Percentiles rank a stretch among this genome's conserved stretches.
Evolutionary conservation across 2,113 vertebrate species (phyloP).

Genomic region (Melanerpes aurifrons): DNA sequence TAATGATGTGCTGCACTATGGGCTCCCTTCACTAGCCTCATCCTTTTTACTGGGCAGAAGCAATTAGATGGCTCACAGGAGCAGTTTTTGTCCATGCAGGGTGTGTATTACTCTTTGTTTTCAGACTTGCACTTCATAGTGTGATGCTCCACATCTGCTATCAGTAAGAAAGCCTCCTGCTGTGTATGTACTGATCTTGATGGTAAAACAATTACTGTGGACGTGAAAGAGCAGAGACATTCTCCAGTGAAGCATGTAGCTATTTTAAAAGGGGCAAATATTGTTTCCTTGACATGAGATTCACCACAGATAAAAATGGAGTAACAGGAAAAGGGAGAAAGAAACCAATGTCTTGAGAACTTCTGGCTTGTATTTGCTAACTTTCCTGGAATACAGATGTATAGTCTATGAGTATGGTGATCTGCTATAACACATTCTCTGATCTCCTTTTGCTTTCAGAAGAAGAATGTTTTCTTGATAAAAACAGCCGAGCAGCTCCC

Average conservation of each 20-base stretch:
- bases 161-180: background rate
- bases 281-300: background rate
- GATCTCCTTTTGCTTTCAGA: slow-evolving; percentile 77
- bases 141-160: background rate
- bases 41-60: background rate
- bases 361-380: background rate
- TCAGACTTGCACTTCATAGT: background rate
- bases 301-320: background rate
- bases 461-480: slow-evolving; percentile 86
- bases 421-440: slow-evolving; percentile 13
- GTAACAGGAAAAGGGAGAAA: background rate
- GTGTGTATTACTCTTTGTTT: background rate
- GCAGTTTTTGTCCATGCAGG: background rate
- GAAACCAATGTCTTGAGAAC: background rate
- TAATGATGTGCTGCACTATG: background rate
- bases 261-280: background rate
- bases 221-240: background rate
- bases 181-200: background rate
- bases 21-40: background rate
- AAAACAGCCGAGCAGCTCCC: slow-evolving; percentile 74
- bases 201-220: background rate
- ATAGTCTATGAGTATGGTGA: background rate
- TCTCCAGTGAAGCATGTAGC: background rate
- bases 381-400: background rate
- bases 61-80: background rate